phyloP scores from a whole-genome alignment of 2,113 vertebrate genomes.

The Miniopterus natalensis region DNA sequence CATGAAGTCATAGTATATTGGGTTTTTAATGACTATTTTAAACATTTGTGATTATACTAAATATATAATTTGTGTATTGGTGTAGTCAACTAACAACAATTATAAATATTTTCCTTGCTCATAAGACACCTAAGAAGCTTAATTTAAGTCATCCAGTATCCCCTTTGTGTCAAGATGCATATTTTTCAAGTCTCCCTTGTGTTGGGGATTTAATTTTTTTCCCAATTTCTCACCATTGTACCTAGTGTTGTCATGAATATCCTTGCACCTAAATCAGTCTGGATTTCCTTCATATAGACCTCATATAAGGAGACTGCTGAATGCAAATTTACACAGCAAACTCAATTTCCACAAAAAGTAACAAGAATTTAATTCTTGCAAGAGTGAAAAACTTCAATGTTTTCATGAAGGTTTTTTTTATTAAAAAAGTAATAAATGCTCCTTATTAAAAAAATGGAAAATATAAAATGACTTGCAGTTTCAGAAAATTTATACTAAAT shows the following conservation, averaged over 20 bases:
- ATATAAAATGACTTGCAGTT: background rate
- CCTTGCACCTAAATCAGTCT: background rate
- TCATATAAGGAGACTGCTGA: background rate
- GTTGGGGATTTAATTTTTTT: background rate
- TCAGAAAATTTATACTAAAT: background rate
- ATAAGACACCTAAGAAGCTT: background rate
- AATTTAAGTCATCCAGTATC: background rate
- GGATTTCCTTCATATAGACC: background rate
- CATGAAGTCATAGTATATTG: background rate
- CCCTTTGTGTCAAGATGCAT: background rate
- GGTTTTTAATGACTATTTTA: background rate
- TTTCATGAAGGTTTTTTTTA: background rate
- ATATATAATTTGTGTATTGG: background rate
- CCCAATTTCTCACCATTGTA: background rate
- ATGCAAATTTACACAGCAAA: background rate
- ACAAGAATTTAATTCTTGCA: background rate
- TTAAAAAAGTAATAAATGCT: background rate
- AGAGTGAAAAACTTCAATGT: background rate
- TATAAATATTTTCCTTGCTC: background rate
- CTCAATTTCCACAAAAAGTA: background rate
- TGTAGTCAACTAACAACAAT: background rate
- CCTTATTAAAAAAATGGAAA: background rate
- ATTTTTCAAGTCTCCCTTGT: background rate
- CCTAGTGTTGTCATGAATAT: background rate
- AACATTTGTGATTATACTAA: background rate